A percentile compares a stretch with the other conserved stretches of the same genome.
Conservation (phyloP, 2,888 invertebrate genomes). For the Cantharis lateralis region DNA sequence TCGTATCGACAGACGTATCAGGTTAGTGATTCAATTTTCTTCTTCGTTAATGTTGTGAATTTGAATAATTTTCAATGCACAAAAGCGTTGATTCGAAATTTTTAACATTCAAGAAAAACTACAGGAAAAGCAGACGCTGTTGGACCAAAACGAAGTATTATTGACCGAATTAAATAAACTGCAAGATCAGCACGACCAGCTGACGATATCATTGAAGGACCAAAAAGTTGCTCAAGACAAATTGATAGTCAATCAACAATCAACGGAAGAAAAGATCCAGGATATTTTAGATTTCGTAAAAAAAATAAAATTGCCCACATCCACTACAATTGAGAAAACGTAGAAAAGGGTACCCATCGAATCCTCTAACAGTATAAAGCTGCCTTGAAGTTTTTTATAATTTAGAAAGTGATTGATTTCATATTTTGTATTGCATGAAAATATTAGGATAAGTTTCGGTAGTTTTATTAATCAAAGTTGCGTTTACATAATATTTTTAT, state of each 20-base stretch:
- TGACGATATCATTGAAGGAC: slow-evolving; percentile 52
- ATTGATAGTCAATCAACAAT: slow-evolving; percentile 45
- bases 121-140: slow-evolving; percentile 50
- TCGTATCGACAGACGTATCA: slow-evolving; percentile 47
- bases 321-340: not conserved
- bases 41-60: slow-evolving; percentile 18
- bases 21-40: slow-evolving; percentile 42
- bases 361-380: not conserved
- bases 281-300: slow-evolving; percentile 50
- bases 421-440: not conserved
- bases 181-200: slow-evolving; percentile 54
- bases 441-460: not conserved
- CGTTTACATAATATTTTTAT: not conserved
- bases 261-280: slow-evolving; percentile 53
- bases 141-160: slow-evolving; percentile 51
- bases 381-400: not conserved
- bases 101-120: slow-evolving; percentile 52
- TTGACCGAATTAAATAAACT: slow-evolving; percentile 52
- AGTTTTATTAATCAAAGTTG: not conserved
- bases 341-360: not conserved
- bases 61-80: slow-evolving; percentile 5
- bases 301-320: slow-evolving; percentile 38
- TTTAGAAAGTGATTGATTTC: not conserved
- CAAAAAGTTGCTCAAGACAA: slow-evolving; percentile 51
- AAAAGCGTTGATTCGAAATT: slow-evolving; percentile 26